A percentile compares a stretch with the other conserved stretches of the same genome.
These are phyloP conservation scores for Leptinotarsa undecemlineata DNA, from an alignment of 1,140 invertebrate genomes.

Conservation along the genomic window DNA sequence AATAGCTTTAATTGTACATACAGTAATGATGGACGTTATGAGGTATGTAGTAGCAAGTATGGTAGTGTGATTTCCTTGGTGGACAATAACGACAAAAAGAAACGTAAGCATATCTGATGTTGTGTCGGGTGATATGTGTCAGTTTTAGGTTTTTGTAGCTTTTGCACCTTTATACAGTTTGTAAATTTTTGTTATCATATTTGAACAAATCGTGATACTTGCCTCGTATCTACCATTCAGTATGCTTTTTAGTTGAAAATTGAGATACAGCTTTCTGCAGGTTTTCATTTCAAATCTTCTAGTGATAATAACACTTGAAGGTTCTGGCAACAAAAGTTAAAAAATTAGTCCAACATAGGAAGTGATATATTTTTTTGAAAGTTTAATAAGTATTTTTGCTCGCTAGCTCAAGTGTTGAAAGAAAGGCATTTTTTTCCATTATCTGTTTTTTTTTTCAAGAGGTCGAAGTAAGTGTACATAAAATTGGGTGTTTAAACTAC, in stretches of 20 bases:
- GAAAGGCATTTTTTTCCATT: too few relatives aligned
- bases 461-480: too few relatives aligned
- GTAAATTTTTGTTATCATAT: background rate
- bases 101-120: slow-evolving; percentile 50
- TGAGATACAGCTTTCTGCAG: background rate
- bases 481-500: too few relatives aligned
- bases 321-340: too few relatives aligned
- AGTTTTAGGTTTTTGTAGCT: background rate
- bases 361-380: too few relatives aligned
- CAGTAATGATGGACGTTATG: slow-evolving; percentile 9
- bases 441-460: too few relatives aligned
- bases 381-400: too few relatives aligned
- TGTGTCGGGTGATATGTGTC: slow-evolving; percentile 48
- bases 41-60: slow-evolving; percentile 38
- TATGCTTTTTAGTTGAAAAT: background rate
- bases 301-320: too few relatives aligned
- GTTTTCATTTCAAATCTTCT: background rate
- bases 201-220: background rate
- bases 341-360: too few relatives aligned
- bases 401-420: too few relatives aligned
- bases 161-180: too few relatives aligned
- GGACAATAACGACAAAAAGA: slow-evolving; percentile 39
- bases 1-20: slow-evolving; percentile 23
- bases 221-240: background rate
- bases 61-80: slow-evolving; percentile 48